Evolutionary conservation across 92 coral and sea anemone species (phyloP), one percentile per base, ranked within the genome.

Genomic region (Epizoanthus rinbou): DNA sequence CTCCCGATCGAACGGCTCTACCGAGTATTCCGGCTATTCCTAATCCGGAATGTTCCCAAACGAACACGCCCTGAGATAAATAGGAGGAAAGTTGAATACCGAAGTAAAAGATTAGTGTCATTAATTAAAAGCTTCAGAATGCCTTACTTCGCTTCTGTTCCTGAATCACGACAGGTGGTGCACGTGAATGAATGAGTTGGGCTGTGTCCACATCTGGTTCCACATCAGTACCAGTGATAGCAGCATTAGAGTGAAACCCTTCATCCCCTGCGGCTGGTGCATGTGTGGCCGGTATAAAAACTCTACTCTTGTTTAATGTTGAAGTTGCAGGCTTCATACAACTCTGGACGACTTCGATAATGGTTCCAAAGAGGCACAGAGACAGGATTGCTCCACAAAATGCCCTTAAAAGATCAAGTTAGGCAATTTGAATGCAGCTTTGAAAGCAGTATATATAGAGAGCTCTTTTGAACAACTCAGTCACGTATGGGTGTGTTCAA

Each of bases 361-460:
- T 59, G 18, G 87, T 82, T 6, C 90, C 90, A 66, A 76, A 33
- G 31, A 87, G 73, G 47, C 90, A 87, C n/a, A 87, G 65, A 13
- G 71, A 50, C 23, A 87, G 62, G 6, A 87, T 22, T 23, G 82
- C 8, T 17, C 90, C 90, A 69, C 90, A 87, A 47, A 87, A 74
- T 21, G 66, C 56, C 8, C 90, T 87, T 14, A 1, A 58, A 37
- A 37, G 43, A 37, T 37, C 5, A 37, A 37, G 5, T 37, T 37
- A 37, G 43, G 43, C 5, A 37, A 37, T 37, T 37, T 37, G 6
- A 37, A 37, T 37, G 43, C 5, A 37, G 31, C 31, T 37, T 37
- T 37, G 43, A 37, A 37, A 3, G 43, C 31, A 28, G 31, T 28
- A 28, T 28, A 28, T 28, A n/a, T n/a, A n/a, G n/a, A 28, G 31